Evolutionary conservation across 2,797 vertebrate genomes (phyloP).

Genomic region (Falco naumanni): DNA sequence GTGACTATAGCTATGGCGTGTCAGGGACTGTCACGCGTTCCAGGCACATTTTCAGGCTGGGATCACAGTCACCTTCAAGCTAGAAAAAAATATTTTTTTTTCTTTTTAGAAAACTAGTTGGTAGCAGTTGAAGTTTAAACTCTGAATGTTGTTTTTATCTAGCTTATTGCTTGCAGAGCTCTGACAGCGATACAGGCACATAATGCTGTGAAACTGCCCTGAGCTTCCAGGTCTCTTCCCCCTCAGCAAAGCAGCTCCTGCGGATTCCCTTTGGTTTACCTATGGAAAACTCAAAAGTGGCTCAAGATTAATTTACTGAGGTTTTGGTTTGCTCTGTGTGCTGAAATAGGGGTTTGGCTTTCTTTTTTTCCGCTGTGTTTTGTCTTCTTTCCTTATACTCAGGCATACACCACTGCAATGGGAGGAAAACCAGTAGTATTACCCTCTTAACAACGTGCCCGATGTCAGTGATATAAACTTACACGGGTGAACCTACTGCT

Average conservation of each 20-base stretch:
- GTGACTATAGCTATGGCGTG: conserved; percentile 35
- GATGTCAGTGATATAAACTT: background rate
- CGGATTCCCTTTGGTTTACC: background rate
- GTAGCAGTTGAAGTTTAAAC: conserved; percentile 1
- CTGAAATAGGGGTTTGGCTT: conserved; percentile 6
- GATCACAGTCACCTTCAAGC: conserved; percentile 37
- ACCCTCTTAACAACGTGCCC: background rate
- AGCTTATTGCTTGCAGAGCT: background rate
- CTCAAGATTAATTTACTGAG: background rate
- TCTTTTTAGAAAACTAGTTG: background rate
- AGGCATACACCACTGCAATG: background rate
- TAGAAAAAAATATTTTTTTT: background rate
- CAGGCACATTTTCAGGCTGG: conserved; percentile 52
- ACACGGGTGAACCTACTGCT: background rate
- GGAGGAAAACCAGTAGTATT: conserved; percentile 11
- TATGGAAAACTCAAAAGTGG: background rate
- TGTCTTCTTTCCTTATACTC: background rate
- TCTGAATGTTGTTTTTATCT: background rate
- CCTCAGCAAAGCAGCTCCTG: background rate
- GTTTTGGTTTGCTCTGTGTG: conserved; percentile 15
- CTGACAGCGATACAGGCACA: background rate
- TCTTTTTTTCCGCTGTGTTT: background rate
- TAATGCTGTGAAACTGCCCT: background rate
- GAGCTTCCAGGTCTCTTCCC: background rate
- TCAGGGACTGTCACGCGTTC: conserved; percentile 31